Conservation (phyloP, 2,113 vertebrate genomes). For the Ammodytes marinus region DNA sequence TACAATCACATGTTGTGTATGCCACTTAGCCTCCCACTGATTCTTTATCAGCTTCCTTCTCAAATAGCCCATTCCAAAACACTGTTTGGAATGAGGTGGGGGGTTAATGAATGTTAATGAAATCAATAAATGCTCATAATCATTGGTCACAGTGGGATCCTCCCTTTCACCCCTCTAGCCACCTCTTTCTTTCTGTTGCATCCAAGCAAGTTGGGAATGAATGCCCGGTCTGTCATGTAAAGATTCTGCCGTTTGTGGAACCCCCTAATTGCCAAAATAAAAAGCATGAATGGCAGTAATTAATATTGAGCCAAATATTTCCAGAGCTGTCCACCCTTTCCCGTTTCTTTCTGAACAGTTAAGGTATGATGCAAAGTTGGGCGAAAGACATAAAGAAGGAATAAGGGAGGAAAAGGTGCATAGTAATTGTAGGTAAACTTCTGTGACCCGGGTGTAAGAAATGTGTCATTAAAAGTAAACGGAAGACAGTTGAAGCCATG, state of each 20-base stretch:
- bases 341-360: conserved; percentile 35
- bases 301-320: conserved; percentile 78
- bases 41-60: conserved; percentile 35
- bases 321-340: conserved; percentile 52
- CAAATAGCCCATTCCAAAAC: conserved; percentile 22
- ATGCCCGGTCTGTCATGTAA: conserved; percentile 66
- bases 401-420: neutral
- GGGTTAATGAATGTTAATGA: conserved; percentile 82
- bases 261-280: conserved; percentile 64
- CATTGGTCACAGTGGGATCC: conserved; percentile 79
- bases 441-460: conserved; percentile 54
- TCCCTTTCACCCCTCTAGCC: conserved; percentile 43
- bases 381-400: neutral
- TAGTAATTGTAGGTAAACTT: conserved; percentile 32
- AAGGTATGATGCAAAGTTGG: conserved; percentile 4
- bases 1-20: conserved; percentile 72
- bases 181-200: conserved; percentile 37
- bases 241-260: conserved; percentile 68
- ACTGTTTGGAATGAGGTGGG: neutral
- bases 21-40: conserved; percentile 77
- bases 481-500: conserved; percentile 39
- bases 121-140: conserved; percentile 84
- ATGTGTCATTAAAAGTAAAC: conserved; percentile 71
- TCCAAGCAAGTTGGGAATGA: conserved; percentile 60
- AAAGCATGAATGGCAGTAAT: conserved; percentile 74